Percentiles rank a stretch among this genome's conserved stretches.
phyloP scores from a whole-genome alignment of 2,888 invertebrate species.

The Drosophila robusta region DNA sequence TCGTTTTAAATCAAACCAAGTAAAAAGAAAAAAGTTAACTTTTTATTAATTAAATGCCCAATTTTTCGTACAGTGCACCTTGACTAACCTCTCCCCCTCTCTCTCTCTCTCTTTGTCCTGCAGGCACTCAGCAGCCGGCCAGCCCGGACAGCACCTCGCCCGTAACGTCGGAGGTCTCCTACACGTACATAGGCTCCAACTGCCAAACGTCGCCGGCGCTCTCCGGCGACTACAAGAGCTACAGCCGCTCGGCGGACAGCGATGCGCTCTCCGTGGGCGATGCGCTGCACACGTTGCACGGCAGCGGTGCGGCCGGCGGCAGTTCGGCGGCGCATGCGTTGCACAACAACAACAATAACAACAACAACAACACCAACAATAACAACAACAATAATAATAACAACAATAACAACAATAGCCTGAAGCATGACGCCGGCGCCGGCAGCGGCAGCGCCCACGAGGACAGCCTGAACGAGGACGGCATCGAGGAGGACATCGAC shows the following conservation, averaged over 20 bases:
- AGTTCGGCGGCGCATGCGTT: conserved; percentile 65
- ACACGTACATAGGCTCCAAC: conserved; percentile 85
- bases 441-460: conserved; percentile 78
- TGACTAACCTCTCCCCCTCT: background rate
- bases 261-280: conserved; percentile 82
- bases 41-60: no score
- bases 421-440: conserved; percentile 56
- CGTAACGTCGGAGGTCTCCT: conserved; percentile 91
- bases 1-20: no score
- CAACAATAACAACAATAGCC: conserved; percentile 55
- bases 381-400: conserved; percentile 52
- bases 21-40: no score
- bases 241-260: conserved; percentile 84
- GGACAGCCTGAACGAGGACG: conserved; percentile 86
- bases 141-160: conserved; percentile 95
- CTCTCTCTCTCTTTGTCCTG: conserved; percentile 47
- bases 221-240: conserved; percentile 83
- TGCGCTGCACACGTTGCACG: conserved; percentile 71
- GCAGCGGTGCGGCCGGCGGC: conserved; percentile 32
- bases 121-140: conserved; percentile 89
- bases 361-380: conserved; percentile 60
- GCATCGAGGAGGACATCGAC: conserved; percentile 85
- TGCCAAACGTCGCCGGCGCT: conserved; percentile 84
- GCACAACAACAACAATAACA: conserved; percentile 62
- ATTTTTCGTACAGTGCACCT: no score